Evolutionary conservation across 2,888 invertebrate species (phyloP), one percentile per base, ranked within the genome.

Genomic region (Junonia oenone): DNA sequence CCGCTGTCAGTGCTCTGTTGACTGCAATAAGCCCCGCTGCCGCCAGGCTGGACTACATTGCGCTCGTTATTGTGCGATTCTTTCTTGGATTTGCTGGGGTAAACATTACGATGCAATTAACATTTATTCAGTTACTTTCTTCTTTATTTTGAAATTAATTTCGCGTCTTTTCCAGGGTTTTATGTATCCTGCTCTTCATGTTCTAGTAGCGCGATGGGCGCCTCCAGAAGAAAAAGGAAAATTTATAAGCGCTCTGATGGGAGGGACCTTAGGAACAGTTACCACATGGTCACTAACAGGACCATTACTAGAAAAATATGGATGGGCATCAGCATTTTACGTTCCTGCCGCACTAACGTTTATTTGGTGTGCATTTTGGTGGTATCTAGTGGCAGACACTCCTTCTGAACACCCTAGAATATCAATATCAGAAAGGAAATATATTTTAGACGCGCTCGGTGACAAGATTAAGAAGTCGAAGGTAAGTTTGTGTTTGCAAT

Each of bases 211-310:
- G 0, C 91, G 92, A 67, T 95, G 95, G 95, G 91, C 94, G 0
- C 95, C 95, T 0, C 94, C 95, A 1, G 90, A 92, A n/a, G 95
- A 95, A 72, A 94, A 93, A 72, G 93, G 94, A 6, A 93, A 94
- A 70, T 95, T 95, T 69, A 88, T 95, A 0, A 93, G 93, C 66
- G 92, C 94, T 0, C 83, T 95, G 67, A 92, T 94, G 91, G 95
- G 95, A 9, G 95, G 95, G 4, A 94, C 94, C 0, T 88, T 95
- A 51, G 95, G 93, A 2, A 94, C 94, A 0, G 93, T 94, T 1
- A 79, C 94, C 1, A 93, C 94, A 0, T 94, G 93, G 91, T 93
- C 94, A 0, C 73, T 94, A 1, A 91, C 93, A 27, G 94, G 94
- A 2, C 76, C 91, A 0, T 84, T 95, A 0, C 92, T 94, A 53